Percentiles rank a stretch among this genome's conserved stretches.
phyloP scores from a whole-genome alignment of 2,888 invertebrate genomes.

The Ophion slaviceki region DNA sequence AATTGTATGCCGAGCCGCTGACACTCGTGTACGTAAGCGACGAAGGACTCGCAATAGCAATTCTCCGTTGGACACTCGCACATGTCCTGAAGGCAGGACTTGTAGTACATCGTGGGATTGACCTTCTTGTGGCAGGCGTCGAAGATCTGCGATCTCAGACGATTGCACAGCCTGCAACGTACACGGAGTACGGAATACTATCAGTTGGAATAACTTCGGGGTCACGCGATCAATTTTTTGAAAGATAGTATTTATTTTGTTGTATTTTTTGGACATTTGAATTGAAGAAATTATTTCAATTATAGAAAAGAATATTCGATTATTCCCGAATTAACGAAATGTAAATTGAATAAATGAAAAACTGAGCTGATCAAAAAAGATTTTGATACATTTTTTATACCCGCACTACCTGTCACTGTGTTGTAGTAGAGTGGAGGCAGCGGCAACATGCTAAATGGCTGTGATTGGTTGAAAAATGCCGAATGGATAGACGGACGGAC shows the following conservation, averaged over 20 bases:
- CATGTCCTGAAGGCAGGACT: slow-evolving; percentile 94
- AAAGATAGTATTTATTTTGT: too few species aligned
- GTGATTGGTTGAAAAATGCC: too few species aligned
- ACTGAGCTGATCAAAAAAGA: not conserved
- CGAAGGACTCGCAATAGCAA: slow-evolving; percentile 95
- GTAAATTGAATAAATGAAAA: not conserved
- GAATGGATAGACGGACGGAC: too few species aligned
- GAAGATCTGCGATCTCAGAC: slow-evolving; percentile 86
- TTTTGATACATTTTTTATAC: too few species aligned
- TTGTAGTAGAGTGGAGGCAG: too few species aligned
- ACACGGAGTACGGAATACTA: not conserved
- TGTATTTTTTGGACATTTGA: too few species aligned
- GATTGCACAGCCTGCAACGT: slow-evolving; percentile 83
- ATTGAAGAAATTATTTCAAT: too few species aligned
- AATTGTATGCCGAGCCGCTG: slow-evolving; percentile 90
- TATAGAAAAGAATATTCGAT: too few species aligned
- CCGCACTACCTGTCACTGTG: too few species aligned
- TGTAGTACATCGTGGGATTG: slow-evolving; percentile 92
- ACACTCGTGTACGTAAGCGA: slow-evolving; percentile 95
- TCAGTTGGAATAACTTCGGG: too few species aligned
- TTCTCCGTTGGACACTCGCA: slow-evolving; percentile 92
- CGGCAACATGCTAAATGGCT: too few species aligned
- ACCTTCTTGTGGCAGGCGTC: slow-evolving; percentile 91
- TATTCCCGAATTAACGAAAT: not conserved
- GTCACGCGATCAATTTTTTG: not conserved